Evolutionary conservation across 2,113 vertebrate species (phyloP).

Genomic region (Illadopsis cleaveri): DNA sequence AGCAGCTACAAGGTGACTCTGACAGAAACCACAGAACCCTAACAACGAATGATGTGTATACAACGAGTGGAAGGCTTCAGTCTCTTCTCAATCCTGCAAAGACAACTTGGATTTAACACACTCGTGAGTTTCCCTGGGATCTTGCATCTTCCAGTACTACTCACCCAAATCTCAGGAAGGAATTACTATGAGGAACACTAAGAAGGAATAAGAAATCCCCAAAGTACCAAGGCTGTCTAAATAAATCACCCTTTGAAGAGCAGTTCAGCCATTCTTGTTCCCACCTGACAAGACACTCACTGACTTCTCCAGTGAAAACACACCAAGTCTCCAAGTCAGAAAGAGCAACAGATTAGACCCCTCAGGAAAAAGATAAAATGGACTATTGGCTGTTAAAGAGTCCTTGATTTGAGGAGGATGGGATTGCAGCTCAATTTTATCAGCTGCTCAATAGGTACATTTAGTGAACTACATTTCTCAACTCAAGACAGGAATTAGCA

Average conservation of each 20-base stretch:
- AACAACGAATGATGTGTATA: neutral
- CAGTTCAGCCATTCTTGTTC: neutral
- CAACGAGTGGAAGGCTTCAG: neutral
- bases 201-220: neutral
- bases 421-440: constrained; percentile 20
- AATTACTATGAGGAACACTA: neutral
- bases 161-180: neutral
- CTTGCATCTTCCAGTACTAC: neutral
- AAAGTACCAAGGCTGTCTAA: neutral
- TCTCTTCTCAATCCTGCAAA: neutral
- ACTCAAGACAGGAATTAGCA: neutral
- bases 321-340: neutral
- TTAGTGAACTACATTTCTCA: neutral
- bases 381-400: constrained; percentile 17
- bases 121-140: neutral
- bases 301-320: neutral
- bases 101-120: neutral
- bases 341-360: constrained; percentile 1
- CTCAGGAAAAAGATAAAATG: neutral
- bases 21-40: neutral
- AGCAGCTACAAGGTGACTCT: neutral
- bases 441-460: constrained; percentile 19
- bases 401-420: constrained; percentile 13
- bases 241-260: neutral
- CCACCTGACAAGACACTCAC: neutral